These are phyloP conservation scores for Trissolcus japonicus DNA, from an alignment of 2,888 invertebrate genomes.

Conservation along the genomic window DNA sequence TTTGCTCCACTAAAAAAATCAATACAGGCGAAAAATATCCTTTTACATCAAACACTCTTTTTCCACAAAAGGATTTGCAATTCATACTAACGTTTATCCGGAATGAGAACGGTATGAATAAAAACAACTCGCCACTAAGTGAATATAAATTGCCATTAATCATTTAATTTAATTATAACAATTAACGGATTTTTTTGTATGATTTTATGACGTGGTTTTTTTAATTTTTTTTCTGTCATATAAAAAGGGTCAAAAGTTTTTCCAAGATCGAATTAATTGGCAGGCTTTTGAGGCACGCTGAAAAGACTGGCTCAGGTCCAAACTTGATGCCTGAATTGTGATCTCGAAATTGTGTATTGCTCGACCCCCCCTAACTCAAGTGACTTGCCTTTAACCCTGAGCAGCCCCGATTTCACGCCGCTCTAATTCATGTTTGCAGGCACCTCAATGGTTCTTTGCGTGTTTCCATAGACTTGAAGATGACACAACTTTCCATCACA, in stretches of 20 bases:
- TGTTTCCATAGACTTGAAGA: too few relatives aligned
- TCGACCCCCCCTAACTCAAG: slow-evolving; percentile 43
- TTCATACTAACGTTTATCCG: background rate
- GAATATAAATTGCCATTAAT: too few relatives aligned
- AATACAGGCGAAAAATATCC: background rate
- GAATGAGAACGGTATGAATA: background rate
- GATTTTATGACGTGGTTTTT: too few relatives aligned
- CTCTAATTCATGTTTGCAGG: background rate
- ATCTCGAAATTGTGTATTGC: slow-evolving; percentile 42
- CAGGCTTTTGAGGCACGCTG: slow-evolving; percentile 47
- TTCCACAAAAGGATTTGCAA: slow-evolving; percentile 1
- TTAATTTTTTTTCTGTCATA: too few relatives aligned
- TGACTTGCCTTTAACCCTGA: slow-evolving; percentile 45
- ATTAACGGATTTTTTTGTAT: background rate
- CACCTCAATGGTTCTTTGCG: too few relatives aligned
- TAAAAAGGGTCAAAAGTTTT: too few relatives aligned
- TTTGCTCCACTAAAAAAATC: background rate
- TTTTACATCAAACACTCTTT: slow-evolving; percentile 1
- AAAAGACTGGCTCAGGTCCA: slow-evolving; percentile 52
- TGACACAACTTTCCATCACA: too few relatives aligned
- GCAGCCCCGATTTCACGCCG: slow-evolving; percentile 22
- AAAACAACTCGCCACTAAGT: too few relatives aligned
- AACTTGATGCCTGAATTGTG: slow-evolving; percentile 46
- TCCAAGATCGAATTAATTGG: slow-evolving; percentile 30
- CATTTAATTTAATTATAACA: too few relatives aligned